These are phyloP conservation scores for Porites lobata DNA, from an alignment of 92 coral and sea anemone species.

Conservation along the genomic window DNA sequence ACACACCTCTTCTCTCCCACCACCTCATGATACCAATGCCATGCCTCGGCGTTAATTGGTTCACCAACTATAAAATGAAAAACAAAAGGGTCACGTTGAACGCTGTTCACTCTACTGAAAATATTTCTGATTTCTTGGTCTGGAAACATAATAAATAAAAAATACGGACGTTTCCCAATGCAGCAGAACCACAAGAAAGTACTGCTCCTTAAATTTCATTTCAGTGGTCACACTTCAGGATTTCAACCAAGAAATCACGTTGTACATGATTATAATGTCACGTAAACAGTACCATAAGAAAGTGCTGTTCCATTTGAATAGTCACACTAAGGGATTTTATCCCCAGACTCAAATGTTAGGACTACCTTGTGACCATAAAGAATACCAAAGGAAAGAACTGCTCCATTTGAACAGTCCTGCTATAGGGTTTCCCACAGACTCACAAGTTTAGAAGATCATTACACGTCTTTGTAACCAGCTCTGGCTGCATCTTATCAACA, in stretches of 20 bases:
- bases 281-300: too few relatives aligned
- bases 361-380: neutral
- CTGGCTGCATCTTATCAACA: neutral
- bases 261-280: neutral
- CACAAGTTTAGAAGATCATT: too few relatives aligned
- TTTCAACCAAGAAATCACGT: neutral
- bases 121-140: too few relatives aligned
- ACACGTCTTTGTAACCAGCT: too few relatives aligned
- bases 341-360: neutral
- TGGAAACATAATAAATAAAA: too few relatives aligned
- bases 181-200: too few relatives aligned
- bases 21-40: constrained; percentile 97
- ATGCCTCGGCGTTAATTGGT: constrained; percentile 97
- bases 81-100: neutral
- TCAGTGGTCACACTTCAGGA: neutral
- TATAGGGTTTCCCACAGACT: neutral
- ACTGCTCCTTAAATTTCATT: rapidly evolving
- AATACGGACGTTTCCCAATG: too few relatives aligned
- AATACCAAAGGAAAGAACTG: too few relatives aligned
- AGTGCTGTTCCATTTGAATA: neutral
- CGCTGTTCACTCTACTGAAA: too few relatives aligned
- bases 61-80: constrained; percentile 83
- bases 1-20: constrained; percentile 94
- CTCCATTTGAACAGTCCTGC: too few relatives aligned
- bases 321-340: neutral